Percentiles rank a stretch among this genome's conserved stretches.
These are phyloP conservation scores for Tribolium freemani DNA, from an alignment of 2,888 invertebrate species.

Conservation along the genomic window DNA sequence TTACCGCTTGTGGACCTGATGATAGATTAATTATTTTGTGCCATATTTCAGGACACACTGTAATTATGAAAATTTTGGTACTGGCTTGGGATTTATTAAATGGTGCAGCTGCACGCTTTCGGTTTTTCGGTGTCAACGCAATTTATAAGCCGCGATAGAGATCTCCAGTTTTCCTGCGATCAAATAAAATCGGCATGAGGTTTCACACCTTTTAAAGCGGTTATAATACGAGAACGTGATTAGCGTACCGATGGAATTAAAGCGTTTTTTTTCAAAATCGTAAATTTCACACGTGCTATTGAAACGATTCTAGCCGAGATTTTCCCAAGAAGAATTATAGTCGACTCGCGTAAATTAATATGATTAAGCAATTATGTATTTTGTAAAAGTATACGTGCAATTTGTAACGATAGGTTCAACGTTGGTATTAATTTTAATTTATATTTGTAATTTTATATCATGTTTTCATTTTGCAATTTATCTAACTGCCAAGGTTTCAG, in stretches of 20 bases:
- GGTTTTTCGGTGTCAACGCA: neutral
- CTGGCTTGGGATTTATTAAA: neutral
- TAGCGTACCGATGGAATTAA: slow-evolving; percentile 3
- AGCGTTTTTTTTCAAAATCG: slow-evolving; percentile 16
- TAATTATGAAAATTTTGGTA: neutral
- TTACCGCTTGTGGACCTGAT: neutral
- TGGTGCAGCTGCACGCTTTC: slow-evolving; percentile 9
- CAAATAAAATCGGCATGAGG: slow-evolving; percentile 10
- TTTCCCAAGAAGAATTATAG: slow-evolving; percentile 25
- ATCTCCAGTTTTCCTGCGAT: slow-evolving; percentile 16
- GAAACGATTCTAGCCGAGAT: slow-evolving; percentile 7
- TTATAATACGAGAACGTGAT: slow-evolving; percentile 19
- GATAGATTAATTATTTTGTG: slow-evolving; percentile 1
- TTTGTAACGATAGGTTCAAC: slow-evolving; percentile 31
- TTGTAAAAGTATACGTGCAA: slow-evolving; percentile 31
- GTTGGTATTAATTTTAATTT: slow-evolving; percentile 33
- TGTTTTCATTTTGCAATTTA: slow-evolving; percentile 28
- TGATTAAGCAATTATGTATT: slow-evolving; percentile 35
- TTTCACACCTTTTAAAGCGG: slow-evolving; percentile 25
- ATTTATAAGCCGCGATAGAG: slow-evolving; percentile 1
- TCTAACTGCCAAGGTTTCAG: slow-evolving; percentile 1
- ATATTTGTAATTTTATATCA: slow-evolving; percentile 30
- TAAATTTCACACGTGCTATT: slow-evolving; percentile 26
- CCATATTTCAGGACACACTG: neutral
- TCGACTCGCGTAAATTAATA: slow-evolving; percentile 22